Evolutionary conservation across 2,113 vertebrate genomes (phyloP), one percentile per base, ranked within the genome.

Genomic region (Rattus rattus): DNA sequence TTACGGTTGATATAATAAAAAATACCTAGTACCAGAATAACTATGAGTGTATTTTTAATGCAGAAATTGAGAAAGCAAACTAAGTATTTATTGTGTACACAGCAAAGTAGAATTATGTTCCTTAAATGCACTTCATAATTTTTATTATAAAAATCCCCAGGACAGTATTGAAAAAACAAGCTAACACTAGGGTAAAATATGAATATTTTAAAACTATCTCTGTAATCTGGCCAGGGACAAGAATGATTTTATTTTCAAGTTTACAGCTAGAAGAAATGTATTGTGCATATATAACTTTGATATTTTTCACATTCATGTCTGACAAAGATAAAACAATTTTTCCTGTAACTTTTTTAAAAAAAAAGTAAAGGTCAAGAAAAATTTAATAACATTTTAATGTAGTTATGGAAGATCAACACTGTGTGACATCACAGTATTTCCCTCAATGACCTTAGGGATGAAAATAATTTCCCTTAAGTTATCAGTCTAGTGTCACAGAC

Each of bases 371-470:
- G 90, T 96, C 86, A 94, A 95, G 96, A 98, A 98, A 97, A 98
- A 98, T 97, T 95, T 97, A 98, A 97, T 98, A 97, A 97, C 90
- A 59, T 92, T 96, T 97, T 98, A 98, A 98, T 73, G n/a, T 90
- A 93, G 91, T 97, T 97, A 97, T 84, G 63, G 94, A 92, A 97
- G 91, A 97, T 97, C 94, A 97, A 94, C 94, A 96, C 95, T 70
- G 56, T 94, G 96, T 97, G 97, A 97, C 96, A 98, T 97, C 96
- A 98, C 72, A 59, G 36, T 94, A 96, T 90, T 91, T 97, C 90
- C 91, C 72, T 97, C 96, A 97, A 95, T 97, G 95, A 98, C 96
- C 96, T 96, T 95, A 96, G 96, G 94, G 95, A 91, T 96, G 97
- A 98, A 97, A 98, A 96, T 97, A 96, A 98, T 97, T 98, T 97